These are phyloP conservation scores for Trinectes maculatus DNA, from an alignment of 2,113 vertebrate genomes.

Conservation along the genomic window DNA sequence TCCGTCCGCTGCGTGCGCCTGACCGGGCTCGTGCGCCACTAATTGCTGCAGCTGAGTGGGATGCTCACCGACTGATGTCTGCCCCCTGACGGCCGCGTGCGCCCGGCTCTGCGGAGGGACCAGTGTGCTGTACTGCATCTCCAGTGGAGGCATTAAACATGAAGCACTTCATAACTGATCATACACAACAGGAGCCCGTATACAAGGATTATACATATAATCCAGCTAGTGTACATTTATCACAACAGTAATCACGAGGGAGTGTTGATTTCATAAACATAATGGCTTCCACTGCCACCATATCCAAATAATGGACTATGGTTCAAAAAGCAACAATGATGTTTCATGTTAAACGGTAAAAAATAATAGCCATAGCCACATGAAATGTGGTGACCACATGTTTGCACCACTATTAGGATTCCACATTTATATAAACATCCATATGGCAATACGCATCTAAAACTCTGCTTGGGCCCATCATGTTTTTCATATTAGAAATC, in stretches of 20 bases:
- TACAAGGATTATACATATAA: not conserved
- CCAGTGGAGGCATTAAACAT: too few species aligned
- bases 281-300: not conserved
- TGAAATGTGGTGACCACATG: not conserved
- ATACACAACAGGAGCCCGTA: too few species aligned
- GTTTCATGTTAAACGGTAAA: not conserved
- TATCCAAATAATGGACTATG: not conserved
- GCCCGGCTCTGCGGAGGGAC: too few species aligned
- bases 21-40: not conserved
- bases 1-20: too few species aligned
- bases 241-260: not conserved
- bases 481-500: not conserved
- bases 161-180: too few species aligned
- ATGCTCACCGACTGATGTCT: constrained; percentile 59
- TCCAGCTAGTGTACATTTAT: not conserved
- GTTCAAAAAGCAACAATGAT: not conserved
- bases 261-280: not conserved
- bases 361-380: not conserved
- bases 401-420: not conserved
- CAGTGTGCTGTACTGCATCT: too few species aligned
- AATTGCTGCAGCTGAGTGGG: not conserved
- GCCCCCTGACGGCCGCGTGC: constrained; percentile 72
- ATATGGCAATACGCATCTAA: not conserved
- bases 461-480: not conserved
- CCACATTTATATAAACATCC: not conserved